phyloP scores from a whole-genome alignment of 2,888 invertebrate species.

The Melanophora roralis region DNA sequence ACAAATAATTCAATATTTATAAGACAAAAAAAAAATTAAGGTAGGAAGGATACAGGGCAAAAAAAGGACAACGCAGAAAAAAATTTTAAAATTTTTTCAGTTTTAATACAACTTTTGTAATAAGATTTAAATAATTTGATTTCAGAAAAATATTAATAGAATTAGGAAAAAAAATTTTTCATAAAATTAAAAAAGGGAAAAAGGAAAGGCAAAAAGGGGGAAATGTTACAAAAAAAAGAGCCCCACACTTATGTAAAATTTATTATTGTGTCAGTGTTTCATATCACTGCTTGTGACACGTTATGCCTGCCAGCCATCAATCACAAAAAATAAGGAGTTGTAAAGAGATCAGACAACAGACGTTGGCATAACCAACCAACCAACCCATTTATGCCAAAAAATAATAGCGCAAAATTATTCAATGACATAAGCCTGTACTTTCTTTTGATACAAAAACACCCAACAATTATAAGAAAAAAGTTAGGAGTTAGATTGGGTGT shows the following conservation, averaged over 20 bases:
- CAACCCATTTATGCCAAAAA: slow-evolving; percentile 61
- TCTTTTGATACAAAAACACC: background rate
- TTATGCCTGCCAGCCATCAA: slow-evolving; percentile 48
- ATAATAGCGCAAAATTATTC: slow-evolving; percentile 54
- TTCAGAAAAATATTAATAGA: too few relatives aligned
- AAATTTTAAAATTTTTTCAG: background rate
- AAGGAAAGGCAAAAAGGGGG: background rate
- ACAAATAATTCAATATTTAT: too few relatives aligned
- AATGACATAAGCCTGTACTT: slow-evolving; percentile 14
- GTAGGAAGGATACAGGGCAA: background rate
- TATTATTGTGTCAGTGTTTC: slow-evolving; percentile 48
- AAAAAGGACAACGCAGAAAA: background rate
- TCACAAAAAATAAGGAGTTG: slow-evolving; percentile 24
- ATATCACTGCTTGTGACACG: slow-evolving; percentile 43
- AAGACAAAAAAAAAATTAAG: slow-evolving; percentile 4
- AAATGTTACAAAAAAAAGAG: background rate
- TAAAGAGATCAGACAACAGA: background rate
- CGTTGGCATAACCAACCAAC: slow-evolving; percentile 19
- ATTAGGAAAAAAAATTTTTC: too few relatives aligned
- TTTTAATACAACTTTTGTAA: background rate
- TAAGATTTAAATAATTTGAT: background rate
- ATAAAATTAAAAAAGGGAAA: background rate
- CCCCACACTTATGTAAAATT: background rate
- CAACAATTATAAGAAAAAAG: background rate
- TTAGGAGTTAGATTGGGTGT: background rate